phyloP scores from a whole-genome alignment of 2,888 invertebrate species.

The Anoncus sp. region DNA sequence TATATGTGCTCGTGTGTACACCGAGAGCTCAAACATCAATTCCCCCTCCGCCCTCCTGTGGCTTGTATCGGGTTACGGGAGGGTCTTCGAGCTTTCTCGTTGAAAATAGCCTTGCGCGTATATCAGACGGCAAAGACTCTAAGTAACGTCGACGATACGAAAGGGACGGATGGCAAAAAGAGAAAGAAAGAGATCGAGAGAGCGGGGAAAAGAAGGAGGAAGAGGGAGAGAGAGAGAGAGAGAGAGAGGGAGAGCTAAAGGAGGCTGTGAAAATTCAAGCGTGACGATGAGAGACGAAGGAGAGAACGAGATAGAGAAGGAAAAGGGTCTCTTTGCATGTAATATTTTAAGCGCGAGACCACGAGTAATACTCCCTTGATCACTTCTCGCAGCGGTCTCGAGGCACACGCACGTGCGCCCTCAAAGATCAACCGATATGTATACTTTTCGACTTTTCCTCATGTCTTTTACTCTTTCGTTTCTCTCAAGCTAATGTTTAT shows the following conservation, averaged over 20 bases:
- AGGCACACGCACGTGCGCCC: conserved; percentile 47
- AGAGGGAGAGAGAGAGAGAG: conserved; percentile 60
- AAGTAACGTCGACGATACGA: conserved; percentile 69
- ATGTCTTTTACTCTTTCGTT: conserved; percentile 20
- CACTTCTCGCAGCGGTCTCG: conserved; percentile 61
- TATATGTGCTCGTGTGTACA: conserved; percentile 31
- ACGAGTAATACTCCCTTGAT: conserved; percentile 49
- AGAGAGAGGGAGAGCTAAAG: conserved; percentile 60
- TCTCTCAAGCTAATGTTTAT: conserved; percentile 2
- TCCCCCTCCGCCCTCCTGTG: conserved; percentile 61
- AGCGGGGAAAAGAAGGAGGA: conserved; percentile 54
- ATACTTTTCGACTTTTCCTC: conserved; percentile 37
- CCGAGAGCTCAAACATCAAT: conserved; percentile 57
- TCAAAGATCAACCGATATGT: conserved; percentile 16
- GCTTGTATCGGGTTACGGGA: conserved; percentile 74
- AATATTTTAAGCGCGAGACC: conserved; percentile 63
- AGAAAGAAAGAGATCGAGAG: conserved; percentile 27
- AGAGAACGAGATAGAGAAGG: conserved; percentile 51
- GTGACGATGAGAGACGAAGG: conserved; percentile 62
- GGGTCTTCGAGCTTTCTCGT: conserved; percentile 67
- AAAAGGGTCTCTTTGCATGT: conserved; percentile 58
- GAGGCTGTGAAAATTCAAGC: conserved; percentile 61
- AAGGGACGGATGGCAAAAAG: conserved; percentile 58
- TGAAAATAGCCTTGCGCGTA: conserved; percentile 74
- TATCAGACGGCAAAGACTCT: conserved; percentile 68